Base-by-base conservation (phyloP, 2,888 invertebrate genomes). In the Camponotus fellah region DNA sequence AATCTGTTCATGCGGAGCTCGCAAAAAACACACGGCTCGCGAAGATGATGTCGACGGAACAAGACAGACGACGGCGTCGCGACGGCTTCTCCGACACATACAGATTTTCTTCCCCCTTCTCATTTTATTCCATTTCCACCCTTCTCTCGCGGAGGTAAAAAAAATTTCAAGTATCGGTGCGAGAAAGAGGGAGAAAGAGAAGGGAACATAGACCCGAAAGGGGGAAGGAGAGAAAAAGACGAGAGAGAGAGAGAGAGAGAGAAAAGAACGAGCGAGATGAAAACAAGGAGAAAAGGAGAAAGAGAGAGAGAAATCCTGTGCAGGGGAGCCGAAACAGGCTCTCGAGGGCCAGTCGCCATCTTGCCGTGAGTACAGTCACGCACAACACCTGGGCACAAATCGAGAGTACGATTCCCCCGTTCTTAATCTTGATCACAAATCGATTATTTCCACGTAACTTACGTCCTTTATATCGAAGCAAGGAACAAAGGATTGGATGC, bases 331-430 rank as follows among this genome's bases (percentile, higher is more conserved):
- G 92, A 92, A 93, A 92, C 93, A 86, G 92, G 92, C 91, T 93
- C 93, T 93, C 92, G 92, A 94, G 94, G 91, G 91, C 91, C 91
- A 90, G 94, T 93, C 94, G 94, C 94, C 94, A 94, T 94, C 94
- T 94, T 94, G 94, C 92, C 89, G 88, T 91, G 89, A 90, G 94
- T 94, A 94, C 94, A 94, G 94, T 94, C 94, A 88, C 87, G 86
- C 84, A 85, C 90, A 90, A 85, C 88, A 90, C 90, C 90, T 90
- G 90, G 89, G 76, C 76, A 86, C 66, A 90, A 90, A 89, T 88
- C 87, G 81, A 68, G 90, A 86, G 86, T 90, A 88, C 89, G 49
- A 53, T 53, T 53, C 49, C 49, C n/a, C 49, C 2, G n/a, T 53
- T 53, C 49, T 53, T 6, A 6, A 53, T 53, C n/a, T 53, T 8